Conservation (phyloP, 2,113 vertebrate species). For the Ochotona curzoniae region DNA sequence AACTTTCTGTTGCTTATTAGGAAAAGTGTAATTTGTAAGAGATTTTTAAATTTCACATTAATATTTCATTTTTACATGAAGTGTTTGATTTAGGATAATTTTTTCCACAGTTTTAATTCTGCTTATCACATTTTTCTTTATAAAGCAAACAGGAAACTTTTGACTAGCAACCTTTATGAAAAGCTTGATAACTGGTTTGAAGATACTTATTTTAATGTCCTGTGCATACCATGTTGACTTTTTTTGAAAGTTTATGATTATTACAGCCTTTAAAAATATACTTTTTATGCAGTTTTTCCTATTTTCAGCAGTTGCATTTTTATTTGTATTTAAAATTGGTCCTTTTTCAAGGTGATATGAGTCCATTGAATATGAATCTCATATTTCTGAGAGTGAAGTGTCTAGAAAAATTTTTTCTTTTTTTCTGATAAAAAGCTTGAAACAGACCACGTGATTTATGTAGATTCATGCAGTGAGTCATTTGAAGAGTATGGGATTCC, state of each 20-base stretch:
- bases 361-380: slow-evolving; percentile 56
- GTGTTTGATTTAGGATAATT: slow-evolving; percentile 38
- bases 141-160: slow-evolving; percentile 49
- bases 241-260: slow-evolving; percentile 49
- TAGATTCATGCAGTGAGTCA: slow-evolving; percentile 40
- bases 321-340: slow-evolving; percentile 46
- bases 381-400: slow-evolving; percentile 54
- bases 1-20: slow-evolving; percentile 41
- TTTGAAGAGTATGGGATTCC: slow-evolving; percentile 40
- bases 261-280: slow-evolving; percentile 26
- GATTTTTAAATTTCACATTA: slow-evolving; percentile 53
- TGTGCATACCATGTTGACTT: slow-evolving; percentile 41
- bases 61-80: slow-evolving; percentile 49
- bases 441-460: slow-evolving; percentile 7
- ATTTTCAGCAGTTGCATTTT: slow-evolving; percentile 56
- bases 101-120: slow-evolving; percentile 51
- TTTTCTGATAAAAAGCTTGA: slow-evolving; percentile 62
- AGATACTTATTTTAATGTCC: slow-evolving; percentile 66
- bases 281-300: slow-evolving; percentile 26
- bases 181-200: slow-evolving; percentile 40
- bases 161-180: slow-evolving; percentile 39
- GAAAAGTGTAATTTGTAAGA: slow-evolving; percentile 52
- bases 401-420: slow-evolving; percentile 49
- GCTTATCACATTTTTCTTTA: slow-evolving; percentile 39
- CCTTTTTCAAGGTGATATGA: slow-evolving; percentile 59